A percentile compares a stretch with the other conserved stretches of the same genome.
phyloP scores from a whole-genome alignment of 2,888 invertebrate genomes.

The Drosophila diplacantha region DNA sequence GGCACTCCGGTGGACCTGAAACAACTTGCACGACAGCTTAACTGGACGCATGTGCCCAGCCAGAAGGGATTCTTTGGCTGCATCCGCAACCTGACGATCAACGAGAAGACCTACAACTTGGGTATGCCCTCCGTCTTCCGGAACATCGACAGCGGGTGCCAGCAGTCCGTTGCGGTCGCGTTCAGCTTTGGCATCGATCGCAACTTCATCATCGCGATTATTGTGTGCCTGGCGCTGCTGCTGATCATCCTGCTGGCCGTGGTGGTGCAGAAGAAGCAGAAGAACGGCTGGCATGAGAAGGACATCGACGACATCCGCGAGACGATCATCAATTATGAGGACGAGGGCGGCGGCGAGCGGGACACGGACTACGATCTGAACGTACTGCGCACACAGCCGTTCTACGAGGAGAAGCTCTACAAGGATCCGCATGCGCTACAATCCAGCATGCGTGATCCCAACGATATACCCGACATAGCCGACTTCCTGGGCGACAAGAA shows the following conservation, averaged over 20 bases:
- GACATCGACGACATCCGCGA: slow-evolving; percentile 97
- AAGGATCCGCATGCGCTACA: slow-evolving; percentile 76
- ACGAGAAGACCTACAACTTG: slow-evolving; percentile 92
- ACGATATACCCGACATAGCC: slow-evolving; percentile 89
- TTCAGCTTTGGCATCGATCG: slow-evolving; percentile 90
- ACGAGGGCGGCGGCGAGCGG: slow-evolving; percentile 98
- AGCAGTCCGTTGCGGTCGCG: slow-evolving; percentile 85
- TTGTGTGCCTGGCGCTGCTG: slow-evolving; percentile 89
- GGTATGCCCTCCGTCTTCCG: slow-evolving; percentile 86
- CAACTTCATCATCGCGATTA: slow-evolving; percentile 92
- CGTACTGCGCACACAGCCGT: slow-evolving; percentile 77
- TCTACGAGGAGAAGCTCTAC: slow-evolving; percentile 78
- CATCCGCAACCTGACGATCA: slow-evolving; percentile 92
- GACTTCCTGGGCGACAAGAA: slow-evolving; percentile 94
- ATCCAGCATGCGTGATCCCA: slow-evolving; percentile 73
- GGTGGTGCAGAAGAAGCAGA: slow-evolving; percentile 91
- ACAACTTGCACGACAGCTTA: slow-evolving; percentile 81
- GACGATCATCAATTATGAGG: slow-evolving; percentile 98
- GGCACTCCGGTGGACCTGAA: slow-evolving; percentile 84
- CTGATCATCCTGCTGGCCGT: slow-evolving; percentile 90
- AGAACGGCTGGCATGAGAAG: slow-evolving; percentile 91
- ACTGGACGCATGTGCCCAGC: slow-evolving; percentile 85
- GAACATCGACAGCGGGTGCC: slow-evolving; percentile 87
- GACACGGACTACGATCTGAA: slow-evolving; percentile 83
- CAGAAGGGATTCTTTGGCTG: slow-evolving; percentile 90